A percentile compares a stretch with the other conserved stretches of the same genome.
Conservation (phyloP, 92 coral and sea anemone species). For the Parazoanthus darwini region DNA sequence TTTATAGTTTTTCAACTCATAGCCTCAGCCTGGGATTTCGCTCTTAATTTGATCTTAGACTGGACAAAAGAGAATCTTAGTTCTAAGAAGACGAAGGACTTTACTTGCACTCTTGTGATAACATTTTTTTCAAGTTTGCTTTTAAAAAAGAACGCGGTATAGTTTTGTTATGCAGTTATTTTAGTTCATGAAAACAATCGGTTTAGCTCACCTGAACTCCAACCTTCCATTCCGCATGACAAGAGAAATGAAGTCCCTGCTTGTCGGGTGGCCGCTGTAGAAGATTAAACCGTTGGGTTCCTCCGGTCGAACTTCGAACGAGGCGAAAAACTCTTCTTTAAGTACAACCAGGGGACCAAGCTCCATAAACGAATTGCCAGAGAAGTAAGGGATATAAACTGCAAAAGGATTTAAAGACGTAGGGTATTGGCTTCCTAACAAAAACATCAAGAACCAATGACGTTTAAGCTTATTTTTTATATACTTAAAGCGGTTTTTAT, state of each 20-base stretch:
- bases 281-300: constrained; percentile 30
- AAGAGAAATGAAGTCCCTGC: not conserved
- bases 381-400: constrained; percentile 26
- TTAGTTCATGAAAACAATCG: too few relatives aligned
- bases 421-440: not conserved
- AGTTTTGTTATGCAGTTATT: not conserved
- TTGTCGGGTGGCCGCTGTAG: constrained; percentile 31
- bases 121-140: too few relatives aligned
- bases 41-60: too few relatives aligned
- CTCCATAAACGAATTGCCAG: constrained; percentile 40
- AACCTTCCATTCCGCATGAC: constrained; percentile 7
- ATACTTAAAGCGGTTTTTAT: too few relatives aligned
- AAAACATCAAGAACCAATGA: too few relatives aligned
- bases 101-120: too few relatives aligned
- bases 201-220: constrained; percentile 20
- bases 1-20: too few relatives aligned
- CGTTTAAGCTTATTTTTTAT: too few relatives aligned
- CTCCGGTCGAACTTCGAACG: constrained; percentile 33
- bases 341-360: constrained; percentile 10
- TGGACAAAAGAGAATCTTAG: too few relatives aligned
- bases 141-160: not conserved
- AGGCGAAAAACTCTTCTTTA: constrained; percentile 12
- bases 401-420: not conserved
- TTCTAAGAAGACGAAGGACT: too few relatives aligned
- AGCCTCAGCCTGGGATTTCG: too few relatives aligned